Evolutionary conservation across 2,113 vertebrate genomes (phyloP), one percentile per base, ranked within the genome.

Genomic region (Labeo rohita): DNA sequence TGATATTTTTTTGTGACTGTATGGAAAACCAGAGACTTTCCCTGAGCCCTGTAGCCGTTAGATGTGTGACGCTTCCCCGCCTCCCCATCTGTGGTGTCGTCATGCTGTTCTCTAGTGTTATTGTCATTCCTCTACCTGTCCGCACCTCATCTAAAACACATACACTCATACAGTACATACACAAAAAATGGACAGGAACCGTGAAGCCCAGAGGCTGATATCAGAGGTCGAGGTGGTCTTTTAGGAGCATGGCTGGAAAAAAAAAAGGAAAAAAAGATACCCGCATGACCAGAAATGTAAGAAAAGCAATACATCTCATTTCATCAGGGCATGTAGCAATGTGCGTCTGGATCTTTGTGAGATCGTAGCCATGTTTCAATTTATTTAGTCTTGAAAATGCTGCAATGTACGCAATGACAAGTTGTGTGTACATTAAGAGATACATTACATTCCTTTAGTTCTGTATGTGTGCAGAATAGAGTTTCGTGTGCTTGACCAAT

Each of bases 1-100:
- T 89, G 88, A 92, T 91, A 92, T 93, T 94, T 95, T 93, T 95
- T 92, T 94, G 94, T 95, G 93, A 94, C 93, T 92, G 90, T 94
- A 93, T 74, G 80, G 84, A 93, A 85, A 84, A 92, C 87, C 88
- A 91, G 93, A 92, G 91, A 93, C 92, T 94, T 91, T 56, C 77
- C 77, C 80, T 39, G 45, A 3, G 16, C 59, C 28, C 83, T 73
- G 34, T 66, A 63, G 50, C 73, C 63, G 63, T 83, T 87, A 83
- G 72, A 83, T 84, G 65, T 72, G 84, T 89, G 80, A 84, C 80
- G 85, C 82, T 86, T 80, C 52, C 73, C 84, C 39, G 59, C 9
- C 84, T 87, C 87, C 91, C 89, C 84, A 88, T 92, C 93, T 92
- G 93, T 92, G 91, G 87, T 95, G 92, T 91, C 77, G 87, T 92